These are phyloP conservation scores for Dorcus hopei DNA, from an alignment of 2,888 invertebrate genomes.

Conservation along the genomic window DNA sequence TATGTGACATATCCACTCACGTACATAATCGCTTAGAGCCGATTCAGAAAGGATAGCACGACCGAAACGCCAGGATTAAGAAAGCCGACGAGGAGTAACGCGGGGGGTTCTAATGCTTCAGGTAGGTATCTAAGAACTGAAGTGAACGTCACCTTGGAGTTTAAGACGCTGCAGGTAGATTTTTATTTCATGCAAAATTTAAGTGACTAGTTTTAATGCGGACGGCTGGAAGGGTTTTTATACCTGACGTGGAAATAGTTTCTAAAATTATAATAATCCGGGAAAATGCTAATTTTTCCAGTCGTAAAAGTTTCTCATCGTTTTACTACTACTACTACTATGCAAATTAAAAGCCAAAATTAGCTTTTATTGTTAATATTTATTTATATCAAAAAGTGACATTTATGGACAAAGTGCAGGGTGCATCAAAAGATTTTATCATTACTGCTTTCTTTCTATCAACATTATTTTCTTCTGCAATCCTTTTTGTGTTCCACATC, in stretches of 20 bases:
- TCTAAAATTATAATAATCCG: conserved; percentile 3
- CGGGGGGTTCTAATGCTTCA: background rate
- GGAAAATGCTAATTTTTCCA: conserved; percentile 8
- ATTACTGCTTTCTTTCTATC: no score
- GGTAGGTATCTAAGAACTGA: background rate
- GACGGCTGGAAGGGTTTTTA: background rate
- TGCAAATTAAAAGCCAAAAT: no score
- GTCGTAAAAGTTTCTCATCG: background rate
- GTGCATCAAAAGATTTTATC: no score
- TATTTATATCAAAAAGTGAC: no score
- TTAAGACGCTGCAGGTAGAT: conserved; percentile 13
- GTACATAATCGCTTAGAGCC: conserved; percentile 36
- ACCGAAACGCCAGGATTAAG: background rate
- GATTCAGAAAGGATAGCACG: conserved; percentile 7
- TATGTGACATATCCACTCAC: conserved; percentile 43
- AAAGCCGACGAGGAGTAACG: conserved; percentile 8
- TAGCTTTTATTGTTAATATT: no score
- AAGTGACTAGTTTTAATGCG: conserved; percentile 8
- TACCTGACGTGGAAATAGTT: conserved; percentile 8
- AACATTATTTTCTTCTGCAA: no score
- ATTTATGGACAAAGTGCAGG: no score
- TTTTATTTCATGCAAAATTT: conserved; percentile 14
- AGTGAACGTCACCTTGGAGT: background rate
- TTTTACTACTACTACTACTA: no score
- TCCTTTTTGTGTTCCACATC: no score